Evolutionary conservation across 2,888 invertebrate species (phyloP).

Genomic region (Dexiosoma caninum): DNA sequence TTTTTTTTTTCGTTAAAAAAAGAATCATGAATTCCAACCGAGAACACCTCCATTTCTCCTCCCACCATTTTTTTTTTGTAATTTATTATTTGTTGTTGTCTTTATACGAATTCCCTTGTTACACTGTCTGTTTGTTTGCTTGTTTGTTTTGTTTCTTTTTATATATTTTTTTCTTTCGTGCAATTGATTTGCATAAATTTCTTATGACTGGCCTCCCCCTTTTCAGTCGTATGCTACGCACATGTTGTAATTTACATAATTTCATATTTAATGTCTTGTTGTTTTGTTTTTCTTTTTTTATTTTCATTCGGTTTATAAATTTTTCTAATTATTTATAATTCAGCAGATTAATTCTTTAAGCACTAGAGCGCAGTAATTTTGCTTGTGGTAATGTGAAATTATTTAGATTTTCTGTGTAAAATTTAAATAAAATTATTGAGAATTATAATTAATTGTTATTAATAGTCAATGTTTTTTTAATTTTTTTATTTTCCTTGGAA

Average conservation of each 20-base stretch:
- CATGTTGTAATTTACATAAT: conserved; percentile 52
- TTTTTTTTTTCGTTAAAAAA: conserved; percentile 20
- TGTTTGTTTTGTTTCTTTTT: not conserved
- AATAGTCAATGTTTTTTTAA: not conserved
- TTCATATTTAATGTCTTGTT: conserved; percentile 6
- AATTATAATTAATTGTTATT: not conserved
- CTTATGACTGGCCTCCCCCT: not conserved
- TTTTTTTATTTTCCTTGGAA: not conserved
- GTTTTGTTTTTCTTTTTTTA: not conserved
- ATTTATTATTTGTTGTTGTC: not conserved
- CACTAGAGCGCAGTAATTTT: not conserved
- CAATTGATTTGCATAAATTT: conserved; percentile 50
- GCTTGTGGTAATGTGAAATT: not conserved
- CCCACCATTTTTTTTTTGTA: not conserved
- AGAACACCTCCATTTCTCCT: not conserved
- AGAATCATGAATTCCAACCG: conserved; percentile 16
- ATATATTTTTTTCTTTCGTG: too few species aligned
- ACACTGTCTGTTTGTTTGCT: not conserved
- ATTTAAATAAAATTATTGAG: not conserved
- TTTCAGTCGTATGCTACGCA: not conserved
- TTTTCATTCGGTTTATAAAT: too few species aligned
- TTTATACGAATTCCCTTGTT: conserved; percentile 9
- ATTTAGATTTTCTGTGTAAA: not conserved
- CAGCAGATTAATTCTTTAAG: too few species aligned
- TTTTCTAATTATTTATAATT: conserved; percentile 1